Base-by-base conservation (phyloP, 1,140 invertebrate genomes). In the Drosophila rufa region DNA sequence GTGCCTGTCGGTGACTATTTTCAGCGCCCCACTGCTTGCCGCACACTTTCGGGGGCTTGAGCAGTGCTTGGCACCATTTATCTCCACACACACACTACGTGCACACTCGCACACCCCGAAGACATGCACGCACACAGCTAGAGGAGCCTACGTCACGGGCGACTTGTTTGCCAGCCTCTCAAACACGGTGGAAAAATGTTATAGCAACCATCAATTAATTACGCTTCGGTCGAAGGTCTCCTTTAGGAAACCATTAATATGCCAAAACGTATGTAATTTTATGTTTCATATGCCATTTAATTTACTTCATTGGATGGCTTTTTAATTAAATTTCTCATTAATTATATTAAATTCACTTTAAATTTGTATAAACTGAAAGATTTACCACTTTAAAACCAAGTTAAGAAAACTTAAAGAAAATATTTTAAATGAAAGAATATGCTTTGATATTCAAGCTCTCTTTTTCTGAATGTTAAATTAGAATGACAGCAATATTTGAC, bases 11-110 rank as follows among this genome's bases (percentile, higher is more conserved):
- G 58, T 65, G 77, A 59, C 77, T 79, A 79, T 79, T 79, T 79
- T 79, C 58, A 64, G 77, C 66, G 40, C 55, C 77, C 61, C 66
- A 59, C 75, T 36, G 68, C 40, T 53, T 47, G 46, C 46, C 66
- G 74, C 64, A 61, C 75, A 61, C 73, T 78, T 77, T 77, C 22
- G 48, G 64, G 61, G 22, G 42, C 51, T 60, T 55, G 74, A 79
- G 76, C 76, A 79, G 77, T 79, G 75, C 77, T 80, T 80, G 77
- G 77, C 77, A 80, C 77, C 77, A 80, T 80, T 80, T 73, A 80
- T 79, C 57, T 66, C 71, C 61, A 69, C 55, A 71, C 40, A 40
- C 58, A 70, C 67, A 66, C 46, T 9, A 66, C 4, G 30, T 19
- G 40, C 36, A 22, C 50, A 59, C 67, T 36, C 51, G 51, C 68